Conservation (phyloP, 2,797 vertebrate genomes). For the Nyctalus aviator region DNA sequence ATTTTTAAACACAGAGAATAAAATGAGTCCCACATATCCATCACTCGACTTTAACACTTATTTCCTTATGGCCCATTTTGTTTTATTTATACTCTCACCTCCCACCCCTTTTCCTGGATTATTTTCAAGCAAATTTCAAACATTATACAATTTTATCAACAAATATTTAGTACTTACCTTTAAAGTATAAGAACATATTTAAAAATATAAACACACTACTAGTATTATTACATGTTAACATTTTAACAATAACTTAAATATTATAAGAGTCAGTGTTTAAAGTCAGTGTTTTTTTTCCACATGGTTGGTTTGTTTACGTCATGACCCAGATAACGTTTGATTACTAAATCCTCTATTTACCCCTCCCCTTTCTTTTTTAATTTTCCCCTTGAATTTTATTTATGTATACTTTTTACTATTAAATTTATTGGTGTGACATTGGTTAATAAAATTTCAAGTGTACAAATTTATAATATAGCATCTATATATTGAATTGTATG, state of each 20-base stretch:
- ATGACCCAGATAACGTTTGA: background rate
- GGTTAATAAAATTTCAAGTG: background rate
- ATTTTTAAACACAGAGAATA: constrained; percentile 4
- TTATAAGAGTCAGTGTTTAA: background rate
- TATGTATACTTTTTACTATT: background rate
- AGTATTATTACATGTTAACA: constrained; percentile 2
- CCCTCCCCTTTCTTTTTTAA: background rate
- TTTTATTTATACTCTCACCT: background rate
- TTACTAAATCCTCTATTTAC: background rate
- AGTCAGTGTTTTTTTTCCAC: background rate
- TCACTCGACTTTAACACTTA: background rate
- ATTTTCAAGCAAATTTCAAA: constrained; percentile 39
- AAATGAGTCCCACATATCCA: background rate
- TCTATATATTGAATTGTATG: background rate
- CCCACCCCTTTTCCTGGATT: background rate
- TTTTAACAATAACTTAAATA: constrained; percentile 50
- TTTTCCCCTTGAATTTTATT: background rate
- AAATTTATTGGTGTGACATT: background rate
- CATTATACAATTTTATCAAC: background rate
- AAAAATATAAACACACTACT: background rate
- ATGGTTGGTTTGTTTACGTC: background rate
- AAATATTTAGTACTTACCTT: constrained; percentile 45
- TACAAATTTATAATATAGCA: background rate
- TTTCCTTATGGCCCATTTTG: background rate
- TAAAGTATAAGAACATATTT: constrained; percentile 22